Evolutionary conservation across 2,888 invertebrate species (phyloP), one percentile per base, ranked within the genome.

Genomic region (Brenthis ino): DNA sequence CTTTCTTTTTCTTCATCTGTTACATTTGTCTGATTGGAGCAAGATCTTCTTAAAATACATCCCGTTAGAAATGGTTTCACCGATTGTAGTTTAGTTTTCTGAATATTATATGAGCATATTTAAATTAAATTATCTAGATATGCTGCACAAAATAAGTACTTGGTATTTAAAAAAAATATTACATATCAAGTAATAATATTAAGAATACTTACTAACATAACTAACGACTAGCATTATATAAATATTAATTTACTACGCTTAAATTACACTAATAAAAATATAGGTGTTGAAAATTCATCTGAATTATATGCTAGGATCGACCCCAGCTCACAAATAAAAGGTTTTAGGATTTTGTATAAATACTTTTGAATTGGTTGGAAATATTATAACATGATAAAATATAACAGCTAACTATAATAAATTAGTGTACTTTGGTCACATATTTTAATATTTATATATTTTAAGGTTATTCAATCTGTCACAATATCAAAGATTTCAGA

Each of bases 1-100:
- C 80, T 88, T 75, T 91, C 85, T 75, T 90, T 92, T 72, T 89
- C 88, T 51, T 87, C 84, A 58, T 90, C 85, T 48, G 77, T 69
- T 37, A 74, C 70, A 70, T 81, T 77, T 14, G 81, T 57, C 48
- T 76, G 70, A 48, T 74, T 75, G n/a, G 69, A 69, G 48, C 56
- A 70, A 3, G 14, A 43, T 48, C 54, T 61, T 54, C 55, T 53
- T 64, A 72, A 56, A 64, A 66, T 63, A 70, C 73, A 33, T 69
- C 53, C 48, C 75, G 6, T 11, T 61, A 68, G 14, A 33, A 57
- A 48, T 24, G 57, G 60, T 33, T 60, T 64, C 16, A 58, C 43
- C 65, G 74, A 65, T 8, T 57, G 54, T n/a, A 75, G 20, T 61
- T 76, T 77, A 28, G 75, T 72, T 75, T 77, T 82, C 85, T 85